phyloP scores from a whole-genome alignment of 2,888 invertebrate genomes.

The Boloria selene region DNA sequence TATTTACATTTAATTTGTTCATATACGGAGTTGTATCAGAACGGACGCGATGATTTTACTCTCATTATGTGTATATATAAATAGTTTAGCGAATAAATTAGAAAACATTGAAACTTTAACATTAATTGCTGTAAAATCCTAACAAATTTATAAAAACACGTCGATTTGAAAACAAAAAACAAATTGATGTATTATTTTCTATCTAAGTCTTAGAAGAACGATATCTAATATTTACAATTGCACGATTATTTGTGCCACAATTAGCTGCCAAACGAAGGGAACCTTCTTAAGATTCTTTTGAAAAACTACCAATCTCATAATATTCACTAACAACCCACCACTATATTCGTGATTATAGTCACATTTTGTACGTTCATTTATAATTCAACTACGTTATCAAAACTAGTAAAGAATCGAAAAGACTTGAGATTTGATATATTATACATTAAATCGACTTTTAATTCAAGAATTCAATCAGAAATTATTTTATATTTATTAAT shows the following conservation, averaged over 20 bases:
- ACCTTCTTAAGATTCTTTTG: constrained; percentile 48
- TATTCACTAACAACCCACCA: constrained; percentile 61
- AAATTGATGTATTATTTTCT: constrained; percentile 50
- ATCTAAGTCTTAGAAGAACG: constrained; percentile 74
- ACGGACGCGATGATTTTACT: constrained; percentile 27
- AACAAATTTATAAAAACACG: constrained; percentile 19
- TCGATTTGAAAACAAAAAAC: constrained; percentile 27
- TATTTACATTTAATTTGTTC: constrained; percentile 3
- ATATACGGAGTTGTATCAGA: constrained; percentile 22
- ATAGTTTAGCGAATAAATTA: constrained; percentile 23
- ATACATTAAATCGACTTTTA: constrained; percentile 34
- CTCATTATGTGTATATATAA: constrained; percentile 16
- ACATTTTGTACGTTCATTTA: constrained; percentile 76
- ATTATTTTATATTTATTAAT: constrained; percentile 3
- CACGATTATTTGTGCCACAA: constrained; percentile 60
- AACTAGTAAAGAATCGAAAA: constrained; percentile 53
- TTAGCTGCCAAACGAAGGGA: constrained; percentile 77
- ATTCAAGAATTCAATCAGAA: constrained; percentile 30
- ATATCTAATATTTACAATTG: constrained; percentile 72
- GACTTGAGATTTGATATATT: constrained; percentile 42
- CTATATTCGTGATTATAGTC: constrained; percentile 70
- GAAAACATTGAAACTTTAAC: constrained; percentile 22
- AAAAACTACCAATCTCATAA: constrained; percentile 42
- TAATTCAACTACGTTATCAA: constrained; percentile 46
- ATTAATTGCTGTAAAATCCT: constrained; percentile 2